Evolutionary conservation across 2,797 vertebrate genomes (phyloP), one percentile per base, ranked within the genome.

Genomic region (Gila robusta): DNA sequence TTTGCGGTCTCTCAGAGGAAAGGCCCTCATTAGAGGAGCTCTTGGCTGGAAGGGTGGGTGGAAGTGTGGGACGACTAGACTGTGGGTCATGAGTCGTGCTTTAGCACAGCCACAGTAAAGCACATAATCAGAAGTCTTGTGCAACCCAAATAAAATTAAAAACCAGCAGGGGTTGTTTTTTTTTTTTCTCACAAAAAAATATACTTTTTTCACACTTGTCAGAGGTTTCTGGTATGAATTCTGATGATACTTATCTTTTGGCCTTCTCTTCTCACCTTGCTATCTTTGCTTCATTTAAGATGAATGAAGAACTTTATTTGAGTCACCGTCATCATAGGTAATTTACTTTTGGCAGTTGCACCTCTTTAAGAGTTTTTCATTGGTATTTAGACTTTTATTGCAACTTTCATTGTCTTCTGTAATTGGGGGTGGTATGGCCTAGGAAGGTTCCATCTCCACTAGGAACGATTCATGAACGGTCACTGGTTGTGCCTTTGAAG

Each of bases 11-110:
- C 77, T 81, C 70, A 87, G 72, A 87, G 83, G 86, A 67, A 84
- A 81, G 78, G 76, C 54, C 70, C 82, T 87, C 86, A 87, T 87
- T 87, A 87, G 82, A 67, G 71, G 23, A 41, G 62, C 78, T 59
- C 37, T 81, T 66, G 70, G 71, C 78, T 84, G 78, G 21, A 67
- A 69, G 82, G 86, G 78, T 81, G 86, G 77, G 77, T 70, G 82
- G 69, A 56, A 74, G 71, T 76, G 82, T 69, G 41, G 70, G 47
- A 41, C 5, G 71, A 74, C 81, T 80, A 72, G 73, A 82, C 81
- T 64, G 71, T 64, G 54, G 86, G 86, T 87, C 86, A 77, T 5
- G 6, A 59, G 71, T 74, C 71, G 76, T 83, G 70, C 78, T 84
- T 69, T 74, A 81, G 62, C 28, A 21, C 59, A 87, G 47, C 71